These are phyloP conservation scores for Gymnoscelis rufifasciata DNA, from an alignment of 2,888 invertebrate genomes.

Conservation along the genomic window DNA sequence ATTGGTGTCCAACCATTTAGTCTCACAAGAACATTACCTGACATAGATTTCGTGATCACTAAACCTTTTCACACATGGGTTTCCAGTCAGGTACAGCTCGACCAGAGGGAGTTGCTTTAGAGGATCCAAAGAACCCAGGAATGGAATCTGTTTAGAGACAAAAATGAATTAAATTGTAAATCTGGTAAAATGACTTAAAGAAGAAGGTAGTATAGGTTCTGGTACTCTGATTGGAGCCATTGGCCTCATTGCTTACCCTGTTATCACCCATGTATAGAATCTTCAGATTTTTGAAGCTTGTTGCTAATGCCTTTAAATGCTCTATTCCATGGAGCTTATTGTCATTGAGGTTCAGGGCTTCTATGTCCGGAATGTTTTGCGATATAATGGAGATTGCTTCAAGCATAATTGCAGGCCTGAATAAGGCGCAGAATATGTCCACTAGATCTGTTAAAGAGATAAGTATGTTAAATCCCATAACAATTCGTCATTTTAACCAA, in stretches of 20 bases:
- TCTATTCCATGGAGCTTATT: slow-evolving; percentile 86
- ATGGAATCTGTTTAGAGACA: slow-evolving; percentile 84
- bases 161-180: too few relatives aligned
- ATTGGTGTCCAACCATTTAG: slow-evolving; percentile 27
- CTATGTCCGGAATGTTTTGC: slow-evolving; percentile 90
- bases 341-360: slow-evolving; percentile 88
- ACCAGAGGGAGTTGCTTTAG: slow-evolving; percentile 85
- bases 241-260: slow-evolving; percentile 84
- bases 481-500: too few relatives aligned
- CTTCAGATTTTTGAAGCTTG: slow-evolving; percentile 85
- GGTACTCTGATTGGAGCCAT: too few relatives aligned
- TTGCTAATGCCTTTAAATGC: slow-evolving; percentile 81
- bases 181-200: too few relatives aligned
- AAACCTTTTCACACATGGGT: slow-evolving; percentile 88
- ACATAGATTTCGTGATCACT: slow-evolving; percentile 87
- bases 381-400: slow-evolving; percentile 88
- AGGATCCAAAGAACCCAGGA: slow-evolving; percentile 81
- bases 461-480: too few relatives aligned
- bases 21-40: slow-evolving; percentile 82
- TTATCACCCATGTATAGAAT: slow-evolving; percentile 90
- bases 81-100: slow-evolving; percentile 88
- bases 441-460: slow-evolving; percentile 76
- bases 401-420: slow-evolving; percentile 84
- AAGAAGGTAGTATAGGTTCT: too few relatives aligned
- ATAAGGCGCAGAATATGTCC: slow-evolving; percentile 86